A percentile compares a stretch with the other conserved stretches of the same genome.
Evolutionary conservation across 2,888 invertebrate species (phyloP).

Genomic region (Orchesella flavescens): DNA sequence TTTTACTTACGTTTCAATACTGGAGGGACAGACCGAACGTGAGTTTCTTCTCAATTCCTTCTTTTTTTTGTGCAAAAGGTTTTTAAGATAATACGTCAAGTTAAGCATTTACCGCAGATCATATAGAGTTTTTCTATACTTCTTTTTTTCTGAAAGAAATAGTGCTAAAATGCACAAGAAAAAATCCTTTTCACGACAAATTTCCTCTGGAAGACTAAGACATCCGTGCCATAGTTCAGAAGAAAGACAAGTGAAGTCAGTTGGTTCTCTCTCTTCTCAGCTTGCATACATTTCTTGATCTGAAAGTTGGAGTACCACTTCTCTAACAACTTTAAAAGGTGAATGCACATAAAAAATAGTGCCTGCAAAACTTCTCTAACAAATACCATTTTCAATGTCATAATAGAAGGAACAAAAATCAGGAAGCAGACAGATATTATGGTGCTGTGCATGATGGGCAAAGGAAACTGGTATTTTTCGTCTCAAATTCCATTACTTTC

Average conservation of each 20-base stretch:
- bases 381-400: conserved; percentile 53
- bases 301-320: not conserved
- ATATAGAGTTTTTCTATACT: not conserved
- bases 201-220: too few relatives aligned
- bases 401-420: conserved; percentile 38
- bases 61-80: too few relatives aligned
- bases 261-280: not conserved
- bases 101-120: not conserved
- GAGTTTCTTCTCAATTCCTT: too few relatives aligned
- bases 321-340: conserved; percentile 22
- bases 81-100: not conserved
- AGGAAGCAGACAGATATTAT: not conserved
- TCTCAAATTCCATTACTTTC: conserved; percentile 39
- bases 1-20: too few relatives aligned
- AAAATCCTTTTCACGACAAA: not conserved
- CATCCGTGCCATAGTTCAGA: too few relatives aligned
- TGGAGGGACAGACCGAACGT: too few relatives aligned
- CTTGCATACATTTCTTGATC: not conserved
- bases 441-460: conserved; percentile 9
- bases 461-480: conserved; percentile 31
- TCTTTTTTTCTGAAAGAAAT: not conserved
- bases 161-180: not conserved
- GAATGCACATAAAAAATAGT: conserved; percentile 30
- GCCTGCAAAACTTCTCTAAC: conserved; percentile 42
- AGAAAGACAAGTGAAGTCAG: conserved; percentile 27